Evolutionary conservation across 2,797 vertebrate genomes (phyloP).

Genomic region (Phataginus tricuspis): DNA sequence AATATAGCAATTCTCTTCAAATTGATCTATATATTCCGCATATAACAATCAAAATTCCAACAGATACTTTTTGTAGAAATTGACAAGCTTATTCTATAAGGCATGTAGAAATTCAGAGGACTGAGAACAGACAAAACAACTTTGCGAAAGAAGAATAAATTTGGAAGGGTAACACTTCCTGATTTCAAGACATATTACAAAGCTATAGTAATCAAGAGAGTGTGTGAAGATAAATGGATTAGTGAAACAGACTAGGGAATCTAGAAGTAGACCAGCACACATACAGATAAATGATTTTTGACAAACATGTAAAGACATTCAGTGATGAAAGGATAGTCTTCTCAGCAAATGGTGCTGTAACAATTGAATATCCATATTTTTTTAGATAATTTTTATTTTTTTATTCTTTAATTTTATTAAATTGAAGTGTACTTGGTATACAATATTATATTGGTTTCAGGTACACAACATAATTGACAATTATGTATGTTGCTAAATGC

Average conservation of each 20-base stretch:
- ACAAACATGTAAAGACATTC: background rate
- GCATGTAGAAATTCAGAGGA: background rate
- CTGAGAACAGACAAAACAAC: background rate
- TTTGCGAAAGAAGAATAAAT: background rate
- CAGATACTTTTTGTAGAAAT: background rate
- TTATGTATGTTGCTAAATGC: no score
- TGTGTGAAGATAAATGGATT: background rate
- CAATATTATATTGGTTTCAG: no score
- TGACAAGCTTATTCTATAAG: background rate
- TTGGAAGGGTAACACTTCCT: background rate
- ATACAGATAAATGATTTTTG: background rate
- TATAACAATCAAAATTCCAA: background rate
- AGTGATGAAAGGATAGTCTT: background rate
- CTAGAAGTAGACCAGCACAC: background rate
- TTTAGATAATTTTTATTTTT: no score
- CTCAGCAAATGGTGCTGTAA: background rate
- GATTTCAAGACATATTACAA: background rate
- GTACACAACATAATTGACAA: no score
- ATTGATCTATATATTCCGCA: background rate
- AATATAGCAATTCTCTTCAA: background rate
- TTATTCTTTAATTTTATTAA: no score
- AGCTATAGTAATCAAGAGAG: background rate
- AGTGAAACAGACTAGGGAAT: background rate
- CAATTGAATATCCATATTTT: background rate
- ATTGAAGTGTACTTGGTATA: no score